Evolutionary conservation across 2,797 vertebrate genomes (phyloP).

Genomic region (Helicolenus hilgendorfi): DNA sequence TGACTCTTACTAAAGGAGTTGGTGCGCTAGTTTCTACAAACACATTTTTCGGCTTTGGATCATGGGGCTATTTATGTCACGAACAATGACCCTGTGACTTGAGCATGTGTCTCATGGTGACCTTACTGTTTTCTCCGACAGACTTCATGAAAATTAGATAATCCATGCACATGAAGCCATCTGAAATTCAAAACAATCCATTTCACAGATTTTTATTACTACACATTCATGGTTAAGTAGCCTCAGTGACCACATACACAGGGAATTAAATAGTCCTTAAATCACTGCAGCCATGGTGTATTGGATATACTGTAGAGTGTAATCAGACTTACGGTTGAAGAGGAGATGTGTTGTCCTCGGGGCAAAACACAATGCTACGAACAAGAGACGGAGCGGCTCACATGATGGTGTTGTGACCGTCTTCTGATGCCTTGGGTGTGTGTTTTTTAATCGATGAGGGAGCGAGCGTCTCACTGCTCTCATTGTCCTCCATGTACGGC

Average conservation of each 20-base stretch:
- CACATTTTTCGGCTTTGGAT: background rate
- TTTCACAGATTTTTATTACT: background rate
- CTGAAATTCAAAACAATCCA: background rate
- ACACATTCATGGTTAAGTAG: background rate
- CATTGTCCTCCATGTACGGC: constrained; percentile 59
- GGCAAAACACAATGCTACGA: constrained; percentile 52
- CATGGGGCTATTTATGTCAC: background rate
- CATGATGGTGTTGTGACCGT: constrained; percentile 88
- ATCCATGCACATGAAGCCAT: background rate
- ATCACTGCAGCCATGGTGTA: constrained; percentile 2
- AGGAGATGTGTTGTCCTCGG: constrained; percentile 37
- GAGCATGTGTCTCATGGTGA: constrained; percentile 13
- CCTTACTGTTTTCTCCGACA: background rate
- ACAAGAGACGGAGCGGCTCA: constrained; percentile 69
- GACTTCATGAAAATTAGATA: background rate
- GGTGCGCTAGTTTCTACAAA: background rate
- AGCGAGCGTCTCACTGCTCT: constrained; percentile 50
- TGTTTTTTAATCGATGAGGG: constrained; percentile 16
- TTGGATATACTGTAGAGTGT: background rate
- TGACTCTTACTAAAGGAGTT: background rate
- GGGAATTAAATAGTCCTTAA: background rate
- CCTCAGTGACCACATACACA: background rate
- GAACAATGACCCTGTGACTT: constrained; percentile 23
- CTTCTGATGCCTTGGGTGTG: constrained; percentile 69
- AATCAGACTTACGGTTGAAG: constrained; percentile 21